These are phyloP conservation scores for Drosophila robusta DNA, from an alignment of 2,888 invertebrate genomes.

Conservation along the genomic window DNA sequence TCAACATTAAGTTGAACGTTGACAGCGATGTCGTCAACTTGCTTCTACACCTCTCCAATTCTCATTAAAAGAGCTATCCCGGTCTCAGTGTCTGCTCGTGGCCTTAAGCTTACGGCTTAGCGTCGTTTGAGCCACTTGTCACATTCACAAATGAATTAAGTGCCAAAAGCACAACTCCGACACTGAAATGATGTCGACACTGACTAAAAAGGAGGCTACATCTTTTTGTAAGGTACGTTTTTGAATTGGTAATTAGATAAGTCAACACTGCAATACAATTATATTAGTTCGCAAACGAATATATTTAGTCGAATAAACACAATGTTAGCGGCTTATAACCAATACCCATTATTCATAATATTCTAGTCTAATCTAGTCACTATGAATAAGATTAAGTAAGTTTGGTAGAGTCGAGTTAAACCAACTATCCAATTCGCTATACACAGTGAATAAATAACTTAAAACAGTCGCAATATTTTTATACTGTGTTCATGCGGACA, in stretches of 20 bases:
- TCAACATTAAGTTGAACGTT: conserved; percentile 80
- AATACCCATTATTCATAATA: no score
- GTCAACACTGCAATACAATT: background rate
- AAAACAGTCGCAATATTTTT: no score
- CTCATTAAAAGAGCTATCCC: conserved; percentile 43
- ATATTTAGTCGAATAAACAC: no score
- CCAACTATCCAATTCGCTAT: no score
- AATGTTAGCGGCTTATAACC: no score
- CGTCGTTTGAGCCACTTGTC: conserved; percentile 65
- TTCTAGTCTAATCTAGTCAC: no score
- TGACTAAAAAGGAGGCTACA: conserved; percentile 24
- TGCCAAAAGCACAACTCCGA: conserved; percentile 78
- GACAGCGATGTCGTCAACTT: conserved; percentile 71
- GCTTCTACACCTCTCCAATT: conserved; percentile 49
- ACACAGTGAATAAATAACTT: no score
- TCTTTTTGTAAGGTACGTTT: conserved; percentile 14
- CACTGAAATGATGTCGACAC: conserved; percentile 51
- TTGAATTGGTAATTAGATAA: background rate
- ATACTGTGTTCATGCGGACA: no score
- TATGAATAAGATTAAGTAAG: no score
- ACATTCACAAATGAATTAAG: conserved; percentile 78
- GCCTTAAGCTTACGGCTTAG: conserved; percentile 50
- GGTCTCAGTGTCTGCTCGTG: conserved; percentile 30
- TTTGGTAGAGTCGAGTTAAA: no score
- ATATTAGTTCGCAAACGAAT: background rate